Base-by-base conservation (phyloP, 2,113 vertebrate genomes). In the Corythoichthys intestinalis region DNA sequence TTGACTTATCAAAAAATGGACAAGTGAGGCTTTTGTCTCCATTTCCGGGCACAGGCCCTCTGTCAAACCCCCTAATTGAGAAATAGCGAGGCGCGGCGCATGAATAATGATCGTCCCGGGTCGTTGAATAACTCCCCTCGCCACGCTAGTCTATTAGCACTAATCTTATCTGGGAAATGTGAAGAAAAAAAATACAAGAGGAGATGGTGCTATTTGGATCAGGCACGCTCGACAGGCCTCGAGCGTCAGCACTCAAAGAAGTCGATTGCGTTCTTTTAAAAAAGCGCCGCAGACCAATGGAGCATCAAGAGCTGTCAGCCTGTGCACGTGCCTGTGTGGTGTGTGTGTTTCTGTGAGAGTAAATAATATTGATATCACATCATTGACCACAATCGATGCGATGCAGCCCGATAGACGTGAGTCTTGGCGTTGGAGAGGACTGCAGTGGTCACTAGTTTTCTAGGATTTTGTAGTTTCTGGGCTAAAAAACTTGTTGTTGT, bases 51-150 rank as follows among this genome's bases (percentile, higher is more conserved):
- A 49, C 47, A 76, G 72, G 83, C 76, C 28, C 53, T 34, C 83
- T 75, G 77, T 82, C 84, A 82, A 80, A 2, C 10, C 65, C 52
- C 62, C 79, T 83, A 86, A 88, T 84, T 83, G 85, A 83, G 74
- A 81, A 82, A 80, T 63, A 66, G 80, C 60, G 48, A 81, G 74
- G 12, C 37, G 41, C 4, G 17, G 41, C 8, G n/a, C 60, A 14
- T 79, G 77, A 80, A 76, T 68, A 83, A 81, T 76, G 83, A 85
- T 87, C 73, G 78, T 76, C 70, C 44, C n/a, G 80, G 83, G 79
- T 78, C 84, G 74, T 41, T 72, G 77, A 82, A 12, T 47, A 63
- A 63, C n/a, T 46, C 41, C 41, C 61, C 17, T 6, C 41, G 4
- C 39, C n/a, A n/a, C 81, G 79, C 73, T 69, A n/a, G 54, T 75